Base-by-base conservation (phyloP, 2,888 invertebrate species). In the Electrophaes corylata region DNA sequence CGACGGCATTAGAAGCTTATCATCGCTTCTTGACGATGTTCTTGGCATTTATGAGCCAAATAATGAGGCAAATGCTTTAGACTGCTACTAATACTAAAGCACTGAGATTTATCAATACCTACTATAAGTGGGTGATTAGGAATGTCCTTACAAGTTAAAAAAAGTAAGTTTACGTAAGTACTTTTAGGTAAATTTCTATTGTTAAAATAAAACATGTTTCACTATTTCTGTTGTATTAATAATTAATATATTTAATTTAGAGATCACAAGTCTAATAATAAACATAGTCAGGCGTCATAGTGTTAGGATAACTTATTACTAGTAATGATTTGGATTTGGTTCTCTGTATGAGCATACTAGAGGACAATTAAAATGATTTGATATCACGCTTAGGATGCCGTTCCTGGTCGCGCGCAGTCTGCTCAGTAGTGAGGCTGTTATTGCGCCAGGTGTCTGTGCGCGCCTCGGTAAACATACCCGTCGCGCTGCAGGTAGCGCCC, bases 21-120 rank as follows among this genome's bases (percentile, higher is more conserved):
- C 93, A 2, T 96, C 96, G 0, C 86, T 96, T 3, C 79, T 96
- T 1, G 96, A 96, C 71, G 96, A 96, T 78, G 95, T 96, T 62
- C 78, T 96, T 18, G 93, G 93, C 8, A 91, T 94, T 50, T 93
- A 94, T 69, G 91, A 93, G 65, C 74, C 82, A 0, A 85, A 80
- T 35, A 76, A 78, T 26, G 93, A 94, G 60, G 84, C 93, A 0
- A 95, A 95, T 71, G 86, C 91, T 23, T 92, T 95, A 89, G 96
- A 96, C 86, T 96, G 96, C 84, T 96, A 96, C 73, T 95, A 79
- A 79, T 63, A 67, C 68, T 70, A 37, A 35, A 6, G 14, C 14
- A 35, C 14, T 26, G 52, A 57, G 47, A 57, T 63, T 37, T 16
- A 35, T 23, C 3, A 3, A 29, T 10, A 10, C 10, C 26, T 61